Base-by-base conservation (phyloP, 1,140 invertebrate genomes). In the Lethrus apterus region DNA sequence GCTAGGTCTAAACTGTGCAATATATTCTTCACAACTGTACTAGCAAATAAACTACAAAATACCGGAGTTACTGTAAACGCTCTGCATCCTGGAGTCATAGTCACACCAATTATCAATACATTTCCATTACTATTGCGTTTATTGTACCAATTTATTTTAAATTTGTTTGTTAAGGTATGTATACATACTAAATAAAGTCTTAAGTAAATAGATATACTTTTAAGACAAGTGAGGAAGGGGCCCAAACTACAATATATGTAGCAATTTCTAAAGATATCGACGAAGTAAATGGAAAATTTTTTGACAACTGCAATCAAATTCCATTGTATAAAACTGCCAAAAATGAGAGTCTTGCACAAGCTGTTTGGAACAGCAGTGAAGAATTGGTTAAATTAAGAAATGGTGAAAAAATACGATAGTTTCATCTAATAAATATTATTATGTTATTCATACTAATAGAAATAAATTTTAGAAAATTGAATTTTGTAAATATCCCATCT, bases 11-110 rank as follows among this genome's bases (percentile, higher is more conserved):
- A 50, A 20, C 18, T 36, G 7, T 35, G 41, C 1, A 89, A 91
- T 56, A 83, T 94, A 36, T 76, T 89, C 4, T 92, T 92, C 62
- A 83, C 83, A 0, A 72, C 76, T 32, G 88, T 93, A 65, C 62
- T 93, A 43, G 82, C 87, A 0, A 74, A 78, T 51, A 73, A 81
- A 50, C 64, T 92, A 10, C 74, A 86, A 62, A 83, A 79, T 18
- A 76, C 80, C 11, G 81, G 79, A n/a, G 79, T 93, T 0, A 85
- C 80, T 0, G 84, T 76, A 0, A 89, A 92, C 65, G 84, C 80
- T 58, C 65, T 90, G 9, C 86, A 92, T 69, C 90, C 89, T 4
- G 89, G 89, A 2, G 71, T 89, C 60, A 18, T 49, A 0, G 1
- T 31, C 3, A 49, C 41, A 7, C 24, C 44, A 2, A 34, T 44